Conservation (phyloP, 1,140 invertebrate species). For the Camponotus floridanus region DNA sequence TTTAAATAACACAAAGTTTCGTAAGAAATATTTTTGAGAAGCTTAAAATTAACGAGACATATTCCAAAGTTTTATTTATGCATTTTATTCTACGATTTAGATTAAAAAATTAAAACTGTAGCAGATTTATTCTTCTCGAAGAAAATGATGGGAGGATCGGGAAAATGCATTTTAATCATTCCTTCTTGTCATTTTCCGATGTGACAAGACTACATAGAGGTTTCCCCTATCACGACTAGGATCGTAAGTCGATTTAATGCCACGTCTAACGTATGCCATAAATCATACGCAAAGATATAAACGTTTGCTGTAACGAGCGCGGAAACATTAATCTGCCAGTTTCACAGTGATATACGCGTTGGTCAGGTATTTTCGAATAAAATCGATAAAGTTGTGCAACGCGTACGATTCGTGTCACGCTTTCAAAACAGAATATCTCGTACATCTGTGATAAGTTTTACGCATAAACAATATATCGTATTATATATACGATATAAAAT, state of each 20-base stretch:
- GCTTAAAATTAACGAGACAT: neutral
- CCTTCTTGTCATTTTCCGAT: constrained; percentile 11
- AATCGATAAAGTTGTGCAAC: constrained; percentile 50
- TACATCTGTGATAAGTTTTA: neutral
- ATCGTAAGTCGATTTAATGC: constrained; percentile 62
- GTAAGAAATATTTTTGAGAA: neutral
- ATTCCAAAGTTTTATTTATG: neutral
- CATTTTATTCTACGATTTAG: neutral
- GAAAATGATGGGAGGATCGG: neutral
- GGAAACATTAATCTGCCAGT: constrained; percentile 64
- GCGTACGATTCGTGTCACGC: constrained; percentile 29
- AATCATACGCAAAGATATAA: constrained; percentile 63
- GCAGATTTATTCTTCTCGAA: neutral
- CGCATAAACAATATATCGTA: neutral
- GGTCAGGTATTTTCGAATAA: constrained; percentile 59
- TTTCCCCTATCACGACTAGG: constrained; percentile 33
- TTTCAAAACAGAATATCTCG: constrained; percentile 26
- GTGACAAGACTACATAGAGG: neutral
- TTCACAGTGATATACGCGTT: constrained; percentile 59
- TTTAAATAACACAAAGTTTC: neutral
- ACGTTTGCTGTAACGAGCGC: constrained; percentile 55
- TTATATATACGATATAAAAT: neutral
- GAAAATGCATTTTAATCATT: constrained; percentile 35
- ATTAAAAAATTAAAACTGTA: neutral
- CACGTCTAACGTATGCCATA: constrained; percentile 51